Base-by-base conservation (phyloP, 2,888 invertebrate species). In the Phortica magna region DNA sequence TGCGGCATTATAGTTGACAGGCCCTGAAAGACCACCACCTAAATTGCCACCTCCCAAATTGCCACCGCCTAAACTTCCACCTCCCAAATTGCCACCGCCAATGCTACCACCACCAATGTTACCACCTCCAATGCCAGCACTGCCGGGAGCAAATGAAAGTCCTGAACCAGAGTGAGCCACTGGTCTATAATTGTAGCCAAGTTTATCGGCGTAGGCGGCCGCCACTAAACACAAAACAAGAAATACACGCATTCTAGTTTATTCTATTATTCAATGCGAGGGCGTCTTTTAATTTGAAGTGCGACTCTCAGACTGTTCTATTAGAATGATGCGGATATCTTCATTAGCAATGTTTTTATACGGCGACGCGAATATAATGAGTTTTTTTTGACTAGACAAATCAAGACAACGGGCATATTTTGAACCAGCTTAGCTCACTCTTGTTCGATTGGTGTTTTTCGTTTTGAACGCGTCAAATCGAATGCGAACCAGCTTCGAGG, bases 101-200 rank as follows among this genome's bases (percentile, higher is more conserved):
- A 80, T 80, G 59, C 77, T 77, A 43, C 83, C 78, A 22, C 68
- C 57, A 1, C 84, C 79, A 31, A 12, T n/a, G 61, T 7, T 19
- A 19, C 76, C 59, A 39, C 81, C 78, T 81, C 79, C 19, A 42
- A 76, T 81, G 39, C 79, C 76, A 42, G 76, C 81, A 31, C 79
- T 77, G 42, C 84, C 89, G 42, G 89, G 89, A 74, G 64, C 42
- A 17, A 89, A 88, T 0, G 89, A 89, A n/a, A 89, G 72, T 74
- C 89, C 90, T 55, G 79, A 77, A 75, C 73, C 67, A 74, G 89
- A 88, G 78, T 90, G 89, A 41, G 78, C 83, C 9, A 84, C 87
- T 12, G 89, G 90, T 73, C 85, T 87, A 31, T 90, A 89, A 79
- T 89, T 89, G 79, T 90, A 89, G 74, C 90, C 89, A 57, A 90